phyloP scores from a whole-genome alignment of 2,888 invertebrate species.

The Leptinotarsa tumamoca region DNA sequence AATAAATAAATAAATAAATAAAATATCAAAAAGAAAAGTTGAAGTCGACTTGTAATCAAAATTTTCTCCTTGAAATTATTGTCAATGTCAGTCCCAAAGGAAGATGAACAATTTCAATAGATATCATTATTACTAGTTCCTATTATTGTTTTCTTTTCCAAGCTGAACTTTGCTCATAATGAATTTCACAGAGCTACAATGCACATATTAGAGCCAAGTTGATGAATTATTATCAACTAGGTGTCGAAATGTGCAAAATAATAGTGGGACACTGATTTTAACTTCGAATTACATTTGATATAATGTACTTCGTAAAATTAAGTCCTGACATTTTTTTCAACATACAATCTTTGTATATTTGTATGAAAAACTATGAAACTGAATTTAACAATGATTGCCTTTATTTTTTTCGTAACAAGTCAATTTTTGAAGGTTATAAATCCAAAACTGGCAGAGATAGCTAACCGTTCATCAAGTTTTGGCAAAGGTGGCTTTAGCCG shows the following conservation, averaged over 20 bases:
- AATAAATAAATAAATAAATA: no score
- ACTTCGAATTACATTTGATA: constrained; percentile 18
- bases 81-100: no score
- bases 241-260: constrained; percentile 44
- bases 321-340: background rate
- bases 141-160: no score
- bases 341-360: no score
- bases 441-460: constrained; percentile 86
- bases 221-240: constrained; percentile 35
- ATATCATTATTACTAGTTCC: no score
- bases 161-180: no score
- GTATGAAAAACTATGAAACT: background rate
- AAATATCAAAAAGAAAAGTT: no score
- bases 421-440: constrained; percentile 76
- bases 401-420: background rate
- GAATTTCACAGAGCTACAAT: background rate
- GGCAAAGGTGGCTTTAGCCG: constrained; percentile 65
- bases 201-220: constrained; percentile 45
- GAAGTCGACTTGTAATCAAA: no score
- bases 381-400: background rate
- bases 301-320: constrained; percentile 18
- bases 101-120: no score
- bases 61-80: no score
- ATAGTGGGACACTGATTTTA: constrained; percentile 29
- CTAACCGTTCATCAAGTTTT: constrained; percentile 73